Percentiles rank a stretch among this genome's conserved stretches.
These are phyloP conservation scores for Gambusia affinis DNA, from an alignment of 2,113 vertebrate genomes.

Conservation along the genomic window DNA sequence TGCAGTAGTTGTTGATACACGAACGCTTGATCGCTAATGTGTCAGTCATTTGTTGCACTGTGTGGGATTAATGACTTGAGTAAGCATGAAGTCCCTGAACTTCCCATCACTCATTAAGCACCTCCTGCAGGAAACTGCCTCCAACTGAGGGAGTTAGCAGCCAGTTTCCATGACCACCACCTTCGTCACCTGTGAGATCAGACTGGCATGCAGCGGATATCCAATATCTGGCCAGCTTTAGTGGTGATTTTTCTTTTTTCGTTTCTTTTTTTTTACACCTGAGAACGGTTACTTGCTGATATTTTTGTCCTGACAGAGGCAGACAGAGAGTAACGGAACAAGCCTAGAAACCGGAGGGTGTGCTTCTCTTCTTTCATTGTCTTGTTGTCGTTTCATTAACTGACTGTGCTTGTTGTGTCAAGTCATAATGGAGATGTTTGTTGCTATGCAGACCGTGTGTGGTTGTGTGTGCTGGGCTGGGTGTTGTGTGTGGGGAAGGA, in stretches of 20 bases:
- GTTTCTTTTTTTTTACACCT: conserved; percentile 36
- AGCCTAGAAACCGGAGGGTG: conserved; percentile 49
- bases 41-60: conserved; percentile 18
- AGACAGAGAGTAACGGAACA: conserved; percentile 32
- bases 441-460: conserved; percentile 6
- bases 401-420: conserved; percentile 63
- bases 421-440: conserved; percentile 30
- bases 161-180: conserved; percentile 73
- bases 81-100: neutral
- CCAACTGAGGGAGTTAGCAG: conserved; percentile 36
- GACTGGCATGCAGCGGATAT: conserved; percentile 38
- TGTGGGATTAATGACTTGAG: neutral
- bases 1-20: neutral
- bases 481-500: conserved; percentile 8
- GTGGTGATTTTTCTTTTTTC: conserved; percentile 29
- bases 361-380: conserved; percentile 59
- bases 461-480: conserved; percentile 29
- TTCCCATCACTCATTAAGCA: conserved; percentile 48
- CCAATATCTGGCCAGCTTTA: conserved; percentile 40
- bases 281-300: conserved; percentile 40
- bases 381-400: conserved; percentile 36
- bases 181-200: conserved; percentile 60
- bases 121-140: conserved; percentile 46
- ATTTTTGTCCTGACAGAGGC: conserved; percentile 28
- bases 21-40: conserved; percentile 18